Evolutionary conservation across 2,888 invertebrate species (phyloP), one percentile per base, ranked within the genome.

Genomic region (Heliconius aoede): DNA sequence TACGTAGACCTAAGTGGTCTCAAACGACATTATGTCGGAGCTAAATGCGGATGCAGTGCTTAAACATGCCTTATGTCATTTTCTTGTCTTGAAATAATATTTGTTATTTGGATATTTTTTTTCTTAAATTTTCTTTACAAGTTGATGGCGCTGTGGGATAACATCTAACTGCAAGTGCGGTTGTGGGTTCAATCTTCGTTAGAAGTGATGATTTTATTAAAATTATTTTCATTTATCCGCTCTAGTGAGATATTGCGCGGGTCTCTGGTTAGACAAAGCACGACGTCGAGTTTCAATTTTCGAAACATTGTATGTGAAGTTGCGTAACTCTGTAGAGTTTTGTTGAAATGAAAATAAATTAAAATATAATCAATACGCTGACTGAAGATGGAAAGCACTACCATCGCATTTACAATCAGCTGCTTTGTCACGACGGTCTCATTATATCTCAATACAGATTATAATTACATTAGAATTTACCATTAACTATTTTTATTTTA

Each of bases 1-100:
- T 68, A 40, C 74, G 60, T 69, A 68, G 74, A 73, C 36, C 36
- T 46, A 74, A 74, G 74, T 60, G 67, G 74, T 60, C 40, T 36
- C 18, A 67, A 67, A 36, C 60, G 67, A 67, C 36, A 68, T 67
- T 74, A 60, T 68, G 60, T 28, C 40, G 40, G 30, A 36, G 74
- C 62, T 61, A 73, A 73, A 73, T 28, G 46, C 28, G 46, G 40
- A 67, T 28, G 58, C 28, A 73, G 58, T 73, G 67, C 74, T 67
- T 68, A 51, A 74, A 67, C 67, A 60, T 68, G 67, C 60, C 51
- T 55, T 69, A 21, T 30, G 26, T 32, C 55, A 7, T 30, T 51
- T 69, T 51, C 15, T 13, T 32, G 21, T 69, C n/a, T 36, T 65
- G 7, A 65, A 36, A 65, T 36, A 65, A 65, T 36, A 11, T 36